Percentiles rank a stretch among this genome's conserved stretches.
phyloP scores from a whole-genome alignment of 2,797 vertebrate species.

The Helarctos malayanus region DNA sequence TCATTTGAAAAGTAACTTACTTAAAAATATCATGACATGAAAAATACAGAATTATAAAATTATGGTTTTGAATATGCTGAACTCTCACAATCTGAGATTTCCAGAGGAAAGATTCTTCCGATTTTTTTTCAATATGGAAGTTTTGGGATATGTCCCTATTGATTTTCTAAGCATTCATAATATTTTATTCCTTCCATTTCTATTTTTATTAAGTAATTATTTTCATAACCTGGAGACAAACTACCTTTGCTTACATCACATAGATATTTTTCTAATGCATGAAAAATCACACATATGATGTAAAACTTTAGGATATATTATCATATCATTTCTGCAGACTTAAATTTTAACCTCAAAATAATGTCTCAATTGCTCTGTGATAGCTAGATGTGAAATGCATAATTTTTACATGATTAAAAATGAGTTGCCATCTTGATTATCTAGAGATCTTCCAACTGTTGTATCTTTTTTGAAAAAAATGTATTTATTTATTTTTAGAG shows the following conservation, averaged over 20 bases:
- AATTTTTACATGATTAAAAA: conserved; percentile 20
- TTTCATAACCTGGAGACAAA: background rate
- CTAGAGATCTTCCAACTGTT: background rate
- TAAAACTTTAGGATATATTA: background rate
- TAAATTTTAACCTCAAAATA: background rate
- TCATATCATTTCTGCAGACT: background rate
- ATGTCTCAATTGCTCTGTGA: background rate
- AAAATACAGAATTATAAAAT: conserved; percentile 9
- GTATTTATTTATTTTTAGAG: background rate
- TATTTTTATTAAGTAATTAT: conserved; percentile 32
- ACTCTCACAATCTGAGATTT: background rate
- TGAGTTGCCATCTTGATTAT: background rate
- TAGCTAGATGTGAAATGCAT: background rate
- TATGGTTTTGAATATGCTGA: background rate
- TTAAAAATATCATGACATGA: background rate
- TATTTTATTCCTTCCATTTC: conserved; percentile 8
- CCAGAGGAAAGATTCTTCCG: background rate
- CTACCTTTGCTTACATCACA: background rate
- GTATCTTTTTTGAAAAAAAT: background rate
- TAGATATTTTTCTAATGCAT: background rate
- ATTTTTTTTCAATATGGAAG: background rate
- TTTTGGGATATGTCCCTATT: background rate
- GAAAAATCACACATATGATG: background rate
- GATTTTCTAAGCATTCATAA: background rate
- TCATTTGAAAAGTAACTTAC: conserved; percentile 36